These are phyloP conservation scores for Pemphredon lugubris DNA, from an alignment of 2,888 invertebrate genomes.

Conservation along the genomic window DNA sequence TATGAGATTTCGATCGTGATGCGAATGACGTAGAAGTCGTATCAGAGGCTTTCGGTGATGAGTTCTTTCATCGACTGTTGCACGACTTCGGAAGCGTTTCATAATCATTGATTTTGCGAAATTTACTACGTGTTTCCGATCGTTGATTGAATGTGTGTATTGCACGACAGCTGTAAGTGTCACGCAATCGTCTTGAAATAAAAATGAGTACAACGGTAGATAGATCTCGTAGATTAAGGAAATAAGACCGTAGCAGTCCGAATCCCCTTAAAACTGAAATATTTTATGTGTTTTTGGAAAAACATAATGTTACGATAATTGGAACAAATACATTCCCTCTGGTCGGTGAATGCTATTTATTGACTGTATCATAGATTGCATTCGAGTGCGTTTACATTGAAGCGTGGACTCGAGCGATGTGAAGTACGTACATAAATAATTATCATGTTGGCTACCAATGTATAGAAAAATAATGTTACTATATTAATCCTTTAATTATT, in stretches of 20 bases:
- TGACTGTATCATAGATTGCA: no score
- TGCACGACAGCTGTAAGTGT: neutral
- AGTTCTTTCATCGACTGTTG: neutral
- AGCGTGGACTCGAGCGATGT: neutral
- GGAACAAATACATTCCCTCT: neutral
- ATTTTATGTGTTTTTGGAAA: no score
- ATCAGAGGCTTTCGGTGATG: neutral
- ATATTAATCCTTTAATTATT: neutral
- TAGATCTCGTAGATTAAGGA: no score
- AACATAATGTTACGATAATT: no score
- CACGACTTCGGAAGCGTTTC: neutral
- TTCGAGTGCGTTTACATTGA: neutral
- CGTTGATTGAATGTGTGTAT: neutral
- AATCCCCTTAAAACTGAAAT: no score
- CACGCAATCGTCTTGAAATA: neutral
- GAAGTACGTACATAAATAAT: conserved; percentile 1
- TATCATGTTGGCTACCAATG: neutral
- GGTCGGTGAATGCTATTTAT: conserved; percentile 1
- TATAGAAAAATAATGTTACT: conserved; percentile 8
- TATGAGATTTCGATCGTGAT: neutral
- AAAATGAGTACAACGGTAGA: no score
- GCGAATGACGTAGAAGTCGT: neutral
- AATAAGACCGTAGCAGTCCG: no score
- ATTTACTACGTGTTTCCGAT: neutral
- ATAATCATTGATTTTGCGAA: neutral